Percentiles rank a stretch among this genome's conserved stretches.
Evolutionary conservation across 2,113 vertebrate species (phyloP).

Genomic region (Danionella cerebrum): DNA sequence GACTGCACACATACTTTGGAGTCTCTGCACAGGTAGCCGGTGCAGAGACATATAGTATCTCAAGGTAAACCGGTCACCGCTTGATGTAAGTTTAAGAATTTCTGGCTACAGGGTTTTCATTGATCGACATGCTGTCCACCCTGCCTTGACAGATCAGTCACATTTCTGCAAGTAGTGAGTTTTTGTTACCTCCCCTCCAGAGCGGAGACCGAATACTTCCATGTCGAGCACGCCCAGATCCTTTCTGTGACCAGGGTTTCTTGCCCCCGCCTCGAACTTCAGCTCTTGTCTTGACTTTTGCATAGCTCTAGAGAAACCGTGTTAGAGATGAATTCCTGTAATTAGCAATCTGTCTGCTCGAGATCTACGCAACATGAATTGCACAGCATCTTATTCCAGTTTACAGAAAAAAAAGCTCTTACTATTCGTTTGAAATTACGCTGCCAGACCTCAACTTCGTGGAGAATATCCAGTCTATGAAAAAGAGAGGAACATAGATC

Average conservation of each 20-base stretch:
- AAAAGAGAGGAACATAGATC: background rate
- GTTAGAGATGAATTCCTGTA: background rate
- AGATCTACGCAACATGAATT: background rate
- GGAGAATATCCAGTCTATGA: conserved; percentile 74
- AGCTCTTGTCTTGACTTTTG: conserved; percentile 72
- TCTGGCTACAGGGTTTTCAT: too few species aligned
- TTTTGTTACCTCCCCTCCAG: conserved; percentile 75
- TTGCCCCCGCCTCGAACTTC: conserved; percentile 80
- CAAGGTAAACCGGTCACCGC: too few species aligned
- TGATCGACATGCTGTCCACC: too few species aligned
- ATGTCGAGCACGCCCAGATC: conserved; percentile 71
- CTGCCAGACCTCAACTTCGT: conserved; percentile 78
- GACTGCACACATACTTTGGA: too few species aligned
- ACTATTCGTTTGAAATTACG: conserved; percentile 81
- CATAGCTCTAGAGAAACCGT: conserved; percentile 67
- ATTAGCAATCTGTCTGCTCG: background rate
- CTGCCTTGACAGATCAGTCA: too few species aligned
- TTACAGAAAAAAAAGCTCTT: conserved; percentile 44
- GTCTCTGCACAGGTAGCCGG: too few species aligned
- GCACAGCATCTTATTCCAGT: background rate
- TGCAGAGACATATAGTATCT: too few species aligned
- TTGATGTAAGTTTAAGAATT: too few species aligned
- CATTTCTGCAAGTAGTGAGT: too few species aligned
- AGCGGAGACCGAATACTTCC: conserved; percentile 82
- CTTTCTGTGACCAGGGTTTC: conserved; percentile 85